phyloP scores from a whole-genome alignment of 2,797 vertebrate species.

The Lerista edwardsae region DNA sequence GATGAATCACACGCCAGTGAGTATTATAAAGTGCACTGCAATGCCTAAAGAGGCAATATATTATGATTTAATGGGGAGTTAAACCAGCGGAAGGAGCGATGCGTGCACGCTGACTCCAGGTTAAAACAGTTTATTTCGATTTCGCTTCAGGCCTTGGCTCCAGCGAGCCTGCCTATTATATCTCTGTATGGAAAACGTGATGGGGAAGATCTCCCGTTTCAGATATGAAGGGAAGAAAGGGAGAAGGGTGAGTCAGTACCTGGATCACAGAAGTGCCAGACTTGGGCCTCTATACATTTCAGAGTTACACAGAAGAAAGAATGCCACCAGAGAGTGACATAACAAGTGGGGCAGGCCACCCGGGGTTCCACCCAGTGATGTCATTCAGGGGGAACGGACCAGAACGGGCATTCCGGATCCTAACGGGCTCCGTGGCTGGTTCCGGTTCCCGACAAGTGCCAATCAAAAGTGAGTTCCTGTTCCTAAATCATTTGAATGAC shows the following conservation, averaged over 20 bases:
- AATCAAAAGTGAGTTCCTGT: no score
- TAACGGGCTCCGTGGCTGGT: no score
- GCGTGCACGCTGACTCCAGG: slow-evolving; percentile 11
- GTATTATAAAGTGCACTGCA: slow-evolving; percentile 25
- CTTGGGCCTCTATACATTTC: neutral
- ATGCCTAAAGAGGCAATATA: slow-evolving; percentile 34
- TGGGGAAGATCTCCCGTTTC: slow-evolving; percentile 10
- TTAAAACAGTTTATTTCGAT: slow-evolving; percentile 29
- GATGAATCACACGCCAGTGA: slow-evolving; percentile 34
- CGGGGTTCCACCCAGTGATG: no score
- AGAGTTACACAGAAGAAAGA: neutral
- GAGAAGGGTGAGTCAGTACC: neutral
- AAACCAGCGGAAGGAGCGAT: slow-evolving; percentile 29
- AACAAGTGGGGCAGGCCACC: no score
- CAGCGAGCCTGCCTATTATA: slow-evolving; percentile 22
- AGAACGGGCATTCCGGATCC: no score
- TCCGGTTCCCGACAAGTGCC: no score
- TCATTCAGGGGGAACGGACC: no score
- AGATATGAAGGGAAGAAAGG: neutral
- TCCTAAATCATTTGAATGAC: no score
- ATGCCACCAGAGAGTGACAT: neutral
- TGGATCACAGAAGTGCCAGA: neutral
- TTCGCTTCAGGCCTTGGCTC: slow-evolving; percentile 18
- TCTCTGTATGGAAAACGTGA: neutral
- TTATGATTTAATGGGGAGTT: slow-evolving; percentile 41